Evolutionary conservation across 2,113 vertebrate genomes (phyloP), one percentile per base, ranked within the genome.

Genomic region (Dryoscopus gambensis): DNA sequence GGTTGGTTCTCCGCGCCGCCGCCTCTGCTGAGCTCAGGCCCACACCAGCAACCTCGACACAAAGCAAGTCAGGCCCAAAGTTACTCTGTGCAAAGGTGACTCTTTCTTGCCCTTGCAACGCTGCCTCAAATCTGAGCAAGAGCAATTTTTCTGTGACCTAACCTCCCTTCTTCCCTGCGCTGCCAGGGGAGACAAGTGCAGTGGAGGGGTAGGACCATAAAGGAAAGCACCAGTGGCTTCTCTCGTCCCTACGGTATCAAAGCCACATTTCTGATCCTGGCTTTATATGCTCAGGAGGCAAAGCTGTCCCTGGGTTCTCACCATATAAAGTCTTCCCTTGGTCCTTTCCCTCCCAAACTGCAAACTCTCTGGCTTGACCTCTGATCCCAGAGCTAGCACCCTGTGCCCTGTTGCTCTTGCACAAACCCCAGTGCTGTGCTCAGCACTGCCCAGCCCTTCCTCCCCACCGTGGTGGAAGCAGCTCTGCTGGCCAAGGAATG

Each of bases 51-150:
- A 85, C 91, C 94, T 82, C 76, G 15, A 68, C 81, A 62, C 60
- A 70, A 52, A 52, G 68, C 46, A 50, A 94, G 78, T 15, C 75
- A 49, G 94, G 87, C 94, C 87, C 91, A 91, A 91, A 94, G 94
- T 84, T 55, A 91, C n/a, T 74, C 84, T 91, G 93, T 15, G 84
- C 95, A 96, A 95, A 96, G 94, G 95, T 91, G 94, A 46, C 55
- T 77, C 69, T 30, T 46, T 56, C 63, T 35, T 42, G 56, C 71
- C 83, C 69, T 91, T 56, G 93, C 93, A 84, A 78, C 0, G 84
- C 47, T 87, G 93, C 50, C 84, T 90, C 80, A 59, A 93, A 67
- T 75, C 76, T 46, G 30, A 81, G 73, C 13, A 5, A 90, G 57
- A 69, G 22, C 47, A 25, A 7, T 35, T 63, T 74, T 22, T 52